Conservation (phyloP, 1,140 invertebrate species). For the Choristoneura fumiferana region DNA sequence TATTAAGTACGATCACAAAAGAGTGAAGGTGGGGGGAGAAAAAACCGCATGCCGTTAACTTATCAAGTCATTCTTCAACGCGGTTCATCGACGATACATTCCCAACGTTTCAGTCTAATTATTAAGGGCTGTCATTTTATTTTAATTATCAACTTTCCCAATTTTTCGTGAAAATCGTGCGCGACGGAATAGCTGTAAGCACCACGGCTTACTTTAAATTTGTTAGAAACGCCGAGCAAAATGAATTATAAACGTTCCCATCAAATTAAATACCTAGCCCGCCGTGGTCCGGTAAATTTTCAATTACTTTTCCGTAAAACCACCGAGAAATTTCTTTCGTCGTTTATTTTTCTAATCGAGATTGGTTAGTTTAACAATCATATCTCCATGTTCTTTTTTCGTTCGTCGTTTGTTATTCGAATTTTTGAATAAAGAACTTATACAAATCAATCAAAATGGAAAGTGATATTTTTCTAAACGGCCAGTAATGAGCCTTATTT, state of each 20-base stretch:
- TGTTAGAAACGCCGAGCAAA: neutral
- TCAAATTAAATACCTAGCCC: slow-evolving; percentile 12
- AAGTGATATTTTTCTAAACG: too few relatives aligned
- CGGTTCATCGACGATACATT: too few relatives aligned
- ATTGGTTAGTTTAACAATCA: too few relatives aligned
- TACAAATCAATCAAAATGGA: too few relatives aligned
- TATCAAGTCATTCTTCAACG: too few relatives aligned
- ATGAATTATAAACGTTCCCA: slow-evolving; percentile 12
- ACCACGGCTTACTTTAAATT: slow-evolving; percentile 10
- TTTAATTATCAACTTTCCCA: slow-evolving; percentile 10
- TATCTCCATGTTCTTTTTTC: too few relatives aligned
- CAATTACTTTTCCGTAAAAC: slow-evolving; percentile 7
- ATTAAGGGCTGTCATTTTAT: slow-evolving; percentile 8
- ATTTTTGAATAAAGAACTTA: too few relatives aligned
- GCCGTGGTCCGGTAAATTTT: slow-evolving; percentile 9
- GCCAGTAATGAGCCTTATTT: too few relatives aligned
- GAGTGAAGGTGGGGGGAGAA: too few relatives aligned
- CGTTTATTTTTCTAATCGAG: neutral
- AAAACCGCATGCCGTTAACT: too few relatives aligned
- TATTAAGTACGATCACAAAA: too few relatives aligned
- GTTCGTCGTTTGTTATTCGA: too few relatives aligned
- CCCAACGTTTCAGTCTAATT: slow-evolving; percentile 3
- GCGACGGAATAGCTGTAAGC: neutral
- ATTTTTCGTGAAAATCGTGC: slow-evolving; percentile 14
- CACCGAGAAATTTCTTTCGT: neutral